A percentile compares a stretch with the other conserved stretches of the same genome.
Evolutionary conservation across 2,797 vertebrate genomes (phyloP).

Genomic region (Dendrocincla tyrannina): DNA sequence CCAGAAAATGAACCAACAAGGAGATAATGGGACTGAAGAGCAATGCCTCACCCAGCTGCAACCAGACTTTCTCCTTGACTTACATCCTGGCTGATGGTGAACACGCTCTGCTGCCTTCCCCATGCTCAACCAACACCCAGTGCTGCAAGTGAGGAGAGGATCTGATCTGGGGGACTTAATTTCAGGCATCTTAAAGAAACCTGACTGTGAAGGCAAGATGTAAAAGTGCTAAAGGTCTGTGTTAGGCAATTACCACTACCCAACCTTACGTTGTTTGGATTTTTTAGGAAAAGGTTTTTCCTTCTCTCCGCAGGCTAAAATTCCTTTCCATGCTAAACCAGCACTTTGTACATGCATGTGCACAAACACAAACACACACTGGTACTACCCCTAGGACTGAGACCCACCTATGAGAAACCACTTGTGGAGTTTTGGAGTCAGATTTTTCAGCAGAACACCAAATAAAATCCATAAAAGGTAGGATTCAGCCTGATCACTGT

Average conservation of each 20-base stretch:
- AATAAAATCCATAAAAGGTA: not conserved
- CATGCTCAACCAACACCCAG: not conserved
- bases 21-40: not conserved
- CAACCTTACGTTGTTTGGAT: not conserved
- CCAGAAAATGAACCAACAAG: not conserved
- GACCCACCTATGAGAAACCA: not conserved
- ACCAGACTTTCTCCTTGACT: not conserved
- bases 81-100: not conserved
- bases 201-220: not conserved
- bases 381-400: not conserved
- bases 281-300: not conserved
- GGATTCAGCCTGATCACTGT: not conserved
- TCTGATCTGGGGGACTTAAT: not conserved
- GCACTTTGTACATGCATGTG: not conserved
- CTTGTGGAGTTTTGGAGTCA: not conserved
- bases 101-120: not conserved
- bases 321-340: not conserved
- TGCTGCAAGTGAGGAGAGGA: not conserved
- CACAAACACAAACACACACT: not conserved
- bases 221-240: not conserved
- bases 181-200: not conserved
- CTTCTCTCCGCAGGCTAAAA: not conserved
- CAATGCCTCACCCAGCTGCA: not conserved
- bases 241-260: not conserved
- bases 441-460: not conserved